Percentiles rank a stretch among this genome's conserved stretches.
Evolutionary conservation across 2,888 invertebrate species (phyloP).

Genomic region (Harpagoxenus sublaevis): DNA sequence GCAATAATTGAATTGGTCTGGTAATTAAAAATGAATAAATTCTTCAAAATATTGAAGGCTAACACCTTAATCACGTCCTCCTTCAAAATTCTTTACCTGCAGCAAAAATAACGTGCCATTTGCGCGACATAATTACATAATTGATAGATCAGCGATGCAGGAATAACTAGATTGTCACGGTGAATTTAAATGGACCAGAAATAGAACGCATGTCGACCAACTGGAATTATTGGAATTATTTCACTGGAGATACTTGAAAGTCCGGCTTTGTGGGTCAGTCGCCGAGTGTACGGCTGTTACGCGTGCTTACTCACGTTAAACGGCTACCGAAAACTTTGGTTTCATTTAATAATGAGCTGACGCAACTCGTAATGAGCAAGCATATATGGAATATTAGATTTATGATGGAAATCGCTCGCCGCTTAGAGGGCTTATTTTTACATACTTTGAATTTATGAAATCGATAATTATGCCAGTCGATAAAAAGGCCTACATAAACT

Average conservation of each 20-base stretch:
- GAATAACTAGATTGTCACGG: neutral
- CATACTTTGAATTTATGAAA: neutral
- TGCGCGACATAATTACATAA: slow-evolving; percentile 9
- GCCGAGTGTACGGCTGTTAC: slow-evolving; percentile 38
- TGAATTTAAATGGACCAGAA: slow-evolving; percentile 20
- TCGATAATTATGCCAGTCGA: neutral
- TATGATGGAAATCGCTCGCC: neutral
- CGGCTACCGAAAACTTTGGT: slow-evolving; percentile 45
- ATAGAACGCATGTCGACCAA: slow-evolving; percentile 24
- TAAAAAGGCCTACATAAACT: neutral
- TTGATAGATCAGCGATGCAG: neutral
- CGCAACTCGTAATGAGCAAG: slow-evolving; percentile 15
- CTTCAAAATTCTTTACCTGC: neutral
- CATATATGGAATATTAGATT: slow-evolving; percentile 1
- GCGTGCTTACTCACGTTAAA: slow-evolving; percentile 56
- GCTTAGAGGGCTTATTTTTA: neutral
- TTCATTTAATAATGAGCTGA: slow-evolving; percentile 46
- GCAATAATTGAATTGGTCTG: neutral
- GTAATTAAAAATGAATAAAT: neutral
- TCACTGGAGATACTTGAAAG: slow-evolving; percentile 55
- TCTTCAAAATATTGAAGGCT: neutral
- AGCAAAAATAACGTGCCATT: neutral
- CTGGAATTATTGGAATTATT: slow-evolving; percentile 60
- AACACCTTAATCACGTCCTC: neutral
- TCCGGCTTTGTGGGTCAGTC: slow-evolving; percentile 45